A percentile compares a stretch with the other conserved stretches of the same genome.
phyloP scores from a whole-genome alignment of 1,140 invertebrate species.

The Ips typographus region DNA sequence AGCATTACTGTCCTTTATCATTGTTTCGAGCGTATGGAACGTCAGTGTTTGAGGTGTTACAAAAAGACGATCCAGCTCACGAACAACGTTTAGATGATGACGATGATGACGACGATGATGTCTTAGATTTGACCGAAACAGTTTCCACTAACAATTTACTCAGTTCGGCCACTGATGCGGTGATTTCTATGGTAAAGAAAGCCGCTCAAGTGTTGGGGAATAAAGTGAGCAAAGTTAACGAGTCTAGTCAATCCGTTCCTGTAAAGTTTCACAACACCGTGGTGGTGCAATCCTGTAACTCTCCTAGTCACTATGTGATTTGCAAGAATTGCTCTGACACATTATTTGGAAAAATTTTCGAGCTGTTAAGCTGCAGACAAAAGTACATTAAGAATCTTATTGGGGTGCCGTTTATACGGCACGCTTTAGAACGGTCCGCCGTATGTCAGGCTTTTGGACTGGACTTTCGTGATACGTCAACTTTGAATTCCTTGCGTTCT shows the following conservation, averaged over 20 bases:
- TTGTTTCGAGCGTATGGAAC: conserved; percentile 89
- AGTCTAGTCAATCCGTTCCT: conserved; percentile 42
- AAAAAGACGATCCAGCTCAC: conserved; percentile 70
- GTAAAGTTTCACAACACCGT: conserved; percentile 41
- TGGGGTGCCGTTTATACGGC: conserved; percentile 57
- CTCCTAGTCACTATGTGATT: conserved; percentile 68
- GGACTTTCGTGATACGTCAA: conserved; percentile 55
- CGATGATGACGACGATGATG: conserved; percentile 63
- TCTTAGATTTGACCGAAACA: background rate
- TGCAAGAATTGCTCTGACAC: conserved; percentile 71
- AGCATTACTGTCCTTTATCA: conserved; percentile 97
- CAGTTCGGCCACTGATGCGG: conserved; percentile 80
- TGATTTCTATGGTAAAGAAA: conserved; percentile 86
- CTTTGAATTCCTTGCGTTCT: conserved; percentile 11
- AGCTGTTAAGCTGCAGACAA: conserved; percentile 65
- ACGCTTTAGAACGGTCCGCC: conserved; percentile 58
- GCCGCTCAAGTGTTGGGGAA: conserved; percentile 79
- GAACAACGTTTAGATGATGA: conserved; percentile 57
- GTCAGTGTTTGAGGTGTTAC: conserved; percentile 85
- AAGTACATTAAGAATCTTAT: conserved; percentile 59
- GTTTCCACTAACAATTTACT: conserved; percentile 66
- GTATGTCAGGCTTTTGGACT: conserved; percentile 62
- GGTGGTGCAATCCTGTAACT: conserved; percentile 55
- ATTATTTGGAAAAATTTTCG: conserved; percentile 62
- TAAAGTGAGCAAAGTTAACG: conserved; percentile 59